A percentile compares a stretch with the other conserved stretches of the same genome.
Evolutionary conservation across 2,888 invertebrate species (phyloP).

Genomic region (Mesorhabditis belari): DNA sequence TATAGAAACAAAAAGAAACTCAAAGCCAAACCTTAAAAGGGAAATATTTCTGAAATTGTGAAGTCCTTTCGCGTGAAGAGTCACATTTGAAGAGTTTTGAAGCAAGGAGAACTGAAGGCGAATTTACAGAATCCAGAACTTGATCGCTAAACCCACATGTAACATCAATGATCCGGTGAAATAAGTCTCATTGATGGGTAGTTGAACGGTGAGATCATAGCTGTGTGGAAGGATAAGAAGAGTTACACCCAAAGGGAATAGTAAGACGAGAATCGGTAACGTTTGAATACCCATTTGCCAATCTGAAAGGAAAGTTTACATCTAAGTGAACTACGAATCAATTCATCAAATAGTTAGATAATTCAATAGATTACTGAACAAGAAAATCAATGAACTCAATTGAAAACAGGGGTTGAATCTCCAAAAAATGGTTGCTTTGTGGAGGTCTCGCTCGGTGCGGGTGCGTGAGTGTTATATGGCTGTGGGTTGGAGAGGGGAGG

Average conservation of each 20-base stretch:
- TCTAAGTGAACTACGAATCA: too few relatives aligned
- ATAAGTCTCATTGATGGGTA: constrained; percentile 15
- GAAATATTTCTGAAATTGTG: constrained; percentile 29
- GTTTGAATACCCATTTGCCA: neutral
- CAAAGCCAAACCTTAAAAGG: constrained; percentile 9
- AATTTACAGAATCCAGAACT: neutral
- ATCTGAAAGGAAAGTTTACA: neutral
- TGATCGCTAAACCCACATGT: neutral
- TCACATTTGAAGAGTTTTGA: constrained; percentile 12
- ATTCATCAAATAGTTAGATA: too few relatives aligned
- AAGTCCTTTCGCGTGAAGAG: constrained; percentile 20
- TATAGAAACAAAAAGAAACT: neutral
- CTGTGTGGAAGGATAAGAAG: constrained; percentile 13
- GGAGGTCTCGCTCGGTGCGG: too few relatives aligned
- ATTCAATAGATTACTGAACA: too few relatives aligned
- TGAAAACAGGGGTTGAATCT: too few relatives aligned
- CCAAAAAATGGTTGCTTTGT: too few relatives aligned
- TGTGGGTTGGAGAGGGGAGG: too few relatives aligned
- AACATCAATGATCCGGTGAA: neutral
- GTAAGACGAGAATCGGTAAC: neutral
- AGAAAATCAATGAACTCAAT: too few relatives aligned
- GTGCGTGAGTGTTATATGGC: too few relatives aligned
- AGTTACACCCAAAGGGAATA: constrained; percentile 2
- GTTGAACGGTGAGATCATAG: constrained; percentile 25
- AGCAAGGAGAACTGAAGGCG: constrained; percentile 20